A percentile compares a stretch with the other conserved stretches of the same genome.
Conservation (phyloP, 2,797 vertebrate genomes). For the Ctenopoma kingsleyae region DNA sequence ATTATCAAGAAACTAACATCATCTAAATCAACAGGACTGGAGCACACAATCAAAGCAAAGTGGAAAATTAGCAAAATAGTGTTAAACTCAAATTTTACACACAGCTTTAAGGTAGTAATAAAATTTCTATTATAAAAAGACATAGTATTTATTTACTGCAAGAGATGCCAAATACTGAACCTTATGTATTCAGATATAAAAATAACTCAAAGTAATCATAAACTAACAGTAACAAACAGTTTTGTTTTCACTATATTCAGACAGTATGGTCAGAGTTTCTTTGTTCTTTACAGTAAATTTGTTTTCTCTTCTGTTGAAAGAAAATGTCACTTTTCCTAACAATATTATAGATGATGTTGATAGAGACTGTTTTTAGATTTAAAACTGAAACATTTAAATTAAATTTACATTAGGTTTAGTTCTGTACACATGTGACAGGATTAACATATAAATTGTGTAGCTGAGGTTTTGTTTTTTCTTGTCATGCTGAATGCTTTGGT, state of each 20-base stretch:
- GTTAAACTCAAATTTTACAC: no score
- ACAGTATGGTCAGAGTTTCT: conserved; percentile 9
- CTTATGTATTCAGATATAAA: no score
- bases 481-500: neutral
- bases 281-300: conserved; percentile 23
- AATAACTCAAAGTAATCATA: no score
- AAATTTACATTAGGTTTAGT: neutral
- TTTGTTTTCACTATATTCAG: conserved; percentile 16
- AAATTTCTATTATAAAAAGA: no score
- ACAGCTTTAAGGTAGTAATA: no score
- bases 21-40: neutral
- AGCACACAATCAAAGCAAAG: no score
- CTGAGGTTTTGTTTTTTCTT: neutral
- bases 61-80: conserved; percentile 5
- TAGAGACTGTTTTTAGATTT: neutral
- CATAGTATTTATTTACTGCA: no score
- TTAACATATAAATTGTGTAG: neutral
- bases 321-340: conserved; percentile 22
- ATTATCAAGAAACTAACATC: neutral
- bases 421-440: neutral
- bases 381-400: neutral
- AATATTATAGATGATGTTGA: conserved; percentile 18
- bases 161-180: no score
- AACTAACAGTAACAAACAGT: no score
- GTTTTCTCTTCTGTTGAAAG: conserved; percentile 21